Evolutionary conservation across 1,140 invertebrate species (phyloP).

Genomic region (Carposina sasakii): DNA sequence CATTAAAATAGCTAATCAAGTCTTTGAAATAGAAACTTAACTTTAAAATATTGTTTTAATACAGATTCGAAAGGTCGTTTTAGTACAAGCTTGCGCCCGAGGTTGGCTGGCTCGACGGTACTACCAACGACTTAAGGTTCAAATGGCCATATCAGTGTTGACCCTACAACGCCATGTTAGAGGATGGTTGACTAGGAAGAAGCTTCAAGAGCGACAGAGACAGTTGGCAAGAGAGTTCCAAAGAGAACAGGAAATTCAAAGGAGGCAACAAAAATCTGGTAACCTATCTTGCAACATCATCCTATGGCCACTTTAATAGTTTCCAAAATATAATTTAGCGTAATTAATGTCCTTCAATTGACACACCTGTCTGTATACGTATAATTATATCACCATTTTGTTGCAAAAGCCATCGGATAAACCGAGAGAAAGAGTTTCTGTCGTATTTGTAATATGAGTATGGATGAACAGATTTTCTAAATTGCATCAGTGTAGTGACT

Average conservation of each 20-base stretch:
- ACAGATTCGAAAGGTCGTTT: constrained; percentile 79
- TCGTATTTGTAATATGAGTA: too few relatives aligned
- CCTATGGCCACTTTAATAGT: too few relatives aligned
- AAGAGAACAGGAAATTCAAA: constrained; percentile 48
- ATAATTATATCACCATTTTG: too few relatives aligned
- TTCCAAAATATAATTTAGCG: too few relatives aligned
- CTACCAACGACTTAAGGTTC: constrained; percentile 74
- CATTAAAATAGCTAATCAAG: background rate
- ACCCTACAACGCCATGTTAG: constrained; percentile 80
- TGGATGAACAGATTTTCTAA: too few relatives aligned
- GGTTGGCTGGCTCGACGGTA: constrained; percentile 79
- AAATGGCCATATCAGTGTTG: constrained; percentile 77
- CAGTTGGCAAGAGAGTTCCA: constrained; percentile 61
- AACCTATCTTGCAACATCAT: constrained; percentile 6
- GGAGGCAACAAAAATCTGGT: constrained; percentile 52
- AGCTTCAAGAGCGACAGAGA: constrained; percentile 58
- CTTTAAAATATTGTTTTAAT: constrained; percentile 7
- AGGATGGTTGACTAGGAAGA: constrained; percentile 76
- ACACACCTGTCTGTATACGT: too few relatives aligned
- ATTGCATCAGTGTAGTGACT: too few relatives aligned
- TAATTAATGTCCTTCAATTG: too few relatives aligned
- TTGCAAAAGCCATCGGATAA: too few relatives aligned
- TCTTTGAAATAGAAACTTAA: constrained; percentile 2
- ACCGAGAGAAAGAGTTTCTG: too few relatives aligned
- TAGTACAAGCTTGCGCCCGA: constrained; percentile 81